Base-by-base conservation (phyloP, 2,113 vertebrate species). In the Elephantulus edwardii region DNA sequence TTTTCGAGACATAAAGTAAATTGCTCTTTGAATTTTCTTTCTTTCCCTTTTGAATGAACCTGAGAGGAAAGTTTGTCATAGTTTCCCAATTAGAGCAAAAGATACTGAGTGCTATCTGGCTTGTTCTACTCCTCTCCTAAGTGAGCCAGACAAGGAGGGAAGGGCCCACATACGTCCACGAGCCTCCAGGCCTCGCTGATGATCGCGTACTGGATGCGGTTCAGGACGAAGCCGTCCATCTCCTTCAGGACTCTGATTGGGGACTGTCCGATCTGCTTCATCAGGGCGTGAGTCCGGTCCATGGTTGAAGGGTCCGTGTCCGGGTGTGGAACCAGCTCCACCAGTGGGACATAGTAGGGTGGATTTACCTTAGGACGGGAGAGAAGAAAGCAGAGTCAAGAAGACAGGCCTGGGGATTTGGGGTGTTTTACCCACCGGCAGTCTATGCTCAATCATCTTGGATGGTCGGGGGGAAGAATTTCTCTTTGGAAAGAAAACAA, bases 241-340 rank as follows among this genome's bases (percentile, higher is more conserved):
- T 99, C 99, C 96, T 95, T 98, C 95, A 80, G 98, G 38, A 99
- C 95, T 71, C 97, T 96, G 77, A 99, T 97, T 0, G 99, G 99
- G 9, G 97, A 98, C 91, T 99, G 99, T 54, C 98, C 99, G 70
- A 99, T 98, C 96, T 97, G 98, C 93, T 93, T 98, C 99, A 99
- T 99, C 86, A 99, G 93, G 48, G 96, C 80, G 0, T 98, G 96
- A 12, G 98, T 98, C 93, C 89, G 95, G 83, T 99, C 98, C 97
- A 98, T 95, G 0, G 98, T 98, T 6, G 87, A 86, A 0, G 97
- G 81, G 56, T 97, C 94, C 0, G 99, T 99, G 95, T 99, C 98
- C 3, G 98, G 98, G 97, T 99, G 99, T 89, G 99, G 99, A 70
- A 99, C 98, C 96, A 99, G 97, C 98, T 99, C 99, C 93, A 99